These are phyloP conservation scores for Synanthedon myopaeformis DNA, from an alignment of 2,888 invertebrate species.

Conservation along the genomic window DNA sequence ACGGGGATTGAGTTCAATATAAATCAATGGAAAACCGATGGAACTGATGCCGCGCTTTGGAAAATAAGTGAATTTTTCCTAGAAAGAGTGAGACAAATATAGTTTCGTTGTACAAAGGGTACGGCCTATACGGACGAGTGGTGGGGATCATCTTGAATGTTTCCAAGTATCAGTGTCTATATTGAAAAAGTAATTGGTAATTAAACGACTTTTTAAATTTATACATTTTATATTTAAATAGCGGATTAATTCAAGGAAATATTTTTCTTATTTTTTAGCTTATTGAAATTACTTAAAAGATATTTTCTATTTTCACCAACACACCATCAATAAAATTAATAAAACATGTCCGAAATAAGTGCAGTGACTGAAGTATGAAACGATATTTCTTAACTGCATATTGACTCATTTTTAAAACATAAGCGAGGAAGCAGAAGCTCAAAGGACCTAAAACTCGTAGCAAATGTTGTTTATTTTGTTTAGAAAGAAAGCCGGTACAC, in stretches of 20 bases:
- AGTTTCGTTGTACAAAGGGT: constrained; percentile 59
- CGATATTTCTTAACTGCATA: constrained; percentile 35
- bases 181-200: neutral
- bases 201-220: neutral
- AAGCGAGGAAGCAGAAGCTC: constrained; percentile 44
- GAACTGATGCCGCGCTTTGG: constrained; percentile 36
- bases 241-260: too few species aligned
- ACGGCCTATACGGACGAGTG: constrained; percentile 54
- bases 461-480: constrained; percentile 69
- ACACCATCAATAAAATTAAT: too few species aligned
- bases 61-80: constrained; percentile 56
- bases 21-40: constrained; percentile 12
- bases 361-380: too few species aligned
- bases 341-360: too few species aligned
- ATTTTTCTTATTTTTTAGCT: too few species aligned
- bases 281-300: too few species aligned
- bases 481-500: constrained; percentile 63
- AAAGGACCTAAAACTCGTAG: constrained; percentile 61
- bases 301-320: too few species aligned
- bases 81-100: constrained; percentile 55
- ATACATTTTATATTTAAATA: too few species aligned
- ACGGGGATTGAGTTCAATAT: constrained; percentile 18
- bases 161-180: constrained; percentile 16
- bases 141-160: constrained; percentile 65
- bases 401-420: constrained; percentile 64